Evolutionary conservation across 2,113 vertebrate genomes (phyloP).

Genomic region (Camelus bactrianus): DNA sequence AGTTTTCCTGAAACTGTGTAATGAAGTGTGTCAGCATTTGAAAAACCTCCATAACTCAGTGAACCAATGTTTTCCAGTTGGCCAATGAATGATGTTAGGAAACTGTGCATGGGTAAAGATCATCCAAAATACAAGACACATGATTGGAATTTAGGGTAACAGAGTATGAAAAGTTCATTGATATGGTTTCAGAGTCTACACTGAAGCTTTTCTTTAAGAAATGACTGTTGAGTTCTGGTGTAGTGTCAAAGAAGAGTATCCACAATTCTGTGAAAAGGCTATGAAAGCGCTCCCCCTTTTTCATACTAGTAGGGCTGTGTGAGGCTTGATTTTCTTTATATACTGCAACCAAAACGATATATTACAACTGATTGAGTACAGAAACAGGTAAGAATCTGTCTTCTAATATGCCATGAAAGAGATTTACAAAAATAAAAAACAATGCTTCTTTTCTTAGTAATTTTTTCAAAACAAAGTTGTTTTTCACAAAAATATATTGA

Average conservation of each 20-base stretch:
- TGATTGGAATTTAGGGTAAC: background rate
- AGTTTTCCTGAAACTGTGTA: background rate
- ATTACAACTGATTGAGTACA: background rate
- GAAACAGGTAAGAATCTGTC: background rate
- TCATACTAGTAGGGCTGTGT: background rate
- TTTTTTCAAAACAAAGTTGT: constrained; percentile 36
- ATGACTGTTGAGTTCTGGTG: background rate
- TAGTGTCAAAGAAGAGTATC: constrained; percentile 18
- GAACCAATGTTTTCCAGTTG: background rate
- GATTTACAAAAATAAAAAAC: constrained; percentile 50
- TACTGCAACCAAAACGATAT: background rate
- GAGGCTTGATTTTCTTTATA: background rate
- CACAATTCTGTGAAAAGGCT: background rate
- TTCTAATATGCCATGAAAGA: background rate
- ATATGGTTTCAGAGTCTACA: background rate
- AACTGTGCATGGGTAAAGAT: background rate
- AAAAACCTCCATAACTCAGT: background rate
- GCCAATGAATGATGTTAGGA: background rate
- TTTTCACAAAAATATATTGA: background rate
- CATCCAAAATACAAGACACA: background rate
- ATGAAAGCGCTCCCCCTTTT: background rate
- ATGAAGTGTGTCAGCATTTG: constrained; percentile 28
- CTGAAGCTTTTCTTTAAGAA: constrained; percentile 5
- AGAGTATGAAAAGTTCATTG: background rate
- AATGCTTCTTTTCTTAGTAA: background rate